phyloP scores from a whole-genome alignment of 2,888 invertebrate species.

The Pristionchus mayeri region DNA sequence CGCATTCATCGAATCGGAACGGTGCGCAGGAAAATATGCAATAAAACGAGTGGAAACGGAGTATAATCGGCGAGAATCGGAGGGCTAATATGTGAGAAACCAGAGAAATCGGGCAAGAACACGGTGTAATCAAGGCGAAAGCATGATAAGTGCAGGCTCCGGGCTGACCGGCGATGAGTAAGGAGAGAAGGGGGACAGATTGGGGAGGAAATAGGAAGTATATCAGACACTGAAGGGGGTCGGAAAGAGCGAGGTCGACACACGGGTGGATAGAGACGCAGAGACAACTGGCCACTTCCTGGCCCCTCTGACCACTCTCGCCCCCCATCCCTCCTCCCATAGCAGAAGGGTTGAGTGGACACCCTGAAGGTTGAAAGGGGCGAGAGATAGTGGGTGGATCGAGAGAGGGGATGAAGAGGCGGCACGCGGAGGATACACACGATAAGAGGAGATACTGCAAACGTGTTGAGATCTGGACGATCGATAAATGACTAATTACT shows the following conservation, averaged over 20 bases:
- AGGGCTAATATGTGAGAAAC: too few relatives aligned
- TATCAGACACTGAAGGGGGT: constrained; percentile 10
- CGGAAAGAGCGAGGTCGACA: constrained; percentile 27
- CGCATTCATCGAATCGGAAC: background rate
- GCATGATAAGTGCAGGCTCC: background rate
- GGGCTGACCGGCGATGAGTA: background rate
- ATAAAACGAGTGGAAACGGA: too few relatives aligned
- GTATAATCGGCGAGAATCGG: constrained; percentile 1
- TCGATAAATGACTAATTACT: constrained; percentile 39
- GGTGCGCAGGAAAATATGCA: too few relatives aligned
- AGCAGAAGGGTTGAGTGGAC: constrained; percentile 40
- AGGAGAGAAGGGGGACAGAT: background rate
- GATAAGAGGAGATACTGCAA: constrained; percentile 32
- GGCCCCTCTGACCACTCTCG: constrained; percentile 15
- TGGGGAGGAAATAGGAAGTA: background rate
- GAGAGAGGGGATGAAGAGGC: background rate
- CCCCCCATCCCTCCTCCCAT: background rate
- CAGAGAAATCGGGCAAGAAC: background rate
- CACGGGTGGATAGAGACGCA: constrained; percentile 20
- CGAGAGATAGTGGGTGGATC: constrained; percentile 29
- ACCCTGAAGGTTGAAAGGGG: constrained; percentile 41
- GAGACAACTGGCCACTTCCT: constrained; percentile 31
- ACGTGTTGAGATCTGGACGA: constrained; percentile 28
- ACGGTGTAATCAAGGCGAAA: background rate
- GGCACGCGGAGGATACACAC: background rate